Percentiles rank a stretch among this genome's conserved stretches.
These are phyloP conservation scores for Apis cerana DNA, from an alignment of 1,140 invertebrate species.

Conservation along the genomic window DNA sequence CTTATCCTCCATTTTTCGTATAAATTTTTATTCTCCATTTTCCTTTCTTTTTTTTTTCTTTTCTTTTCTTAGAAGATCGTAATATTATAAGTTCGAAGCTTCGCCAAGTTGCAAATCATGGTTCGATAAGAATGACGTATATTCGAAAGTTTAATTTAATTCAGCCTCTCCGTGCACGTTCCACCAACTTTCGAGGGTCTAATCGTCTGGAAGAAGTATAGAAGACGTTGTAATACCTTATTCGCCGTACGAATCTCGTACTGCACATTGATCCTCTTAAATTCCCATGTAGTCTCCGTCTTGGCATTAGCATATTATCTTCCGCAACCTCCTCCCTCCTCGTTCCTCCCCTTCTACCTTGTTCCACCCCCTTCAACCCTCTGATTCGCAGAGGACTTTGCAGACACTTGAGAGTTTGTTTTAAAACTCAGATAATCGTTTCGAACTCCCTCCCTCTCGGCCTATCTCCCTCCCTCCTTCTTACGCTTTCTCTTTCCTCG, in stretches of 20 bases:
- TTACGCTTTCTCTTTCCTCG: constrained; percentile 36
- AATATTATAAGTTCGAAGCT: not conserved
- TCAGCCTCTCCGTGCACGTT: constrained; percentile 32
- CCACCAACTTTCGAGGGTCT: constrained; percentile 57
- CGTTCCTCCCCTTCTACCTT: constrained; percentile 9
- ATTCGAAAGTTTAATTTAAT: constrained; percentile 61
- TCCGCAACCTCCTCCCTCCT: constrained; percentile 56
- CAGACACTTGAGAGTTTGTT: constrained; percentile 80
- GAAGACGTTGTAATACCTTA: constrained; percentile 66
- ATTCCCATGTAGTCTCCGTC: constrained; percentile 73
- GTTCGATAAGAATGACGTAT: constrained; percentile 52
- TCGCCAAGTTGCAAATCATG: not conserved
- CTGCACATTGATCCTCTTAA: constrained; percentile 77
- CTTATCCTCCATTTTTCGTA: too few species aligned
- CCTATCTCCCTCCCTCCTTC: constrained; percentile 37
- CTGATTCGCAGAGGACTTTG: constrained; percentile 75
- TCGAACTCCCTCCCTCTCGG: constrained; percentile 61
- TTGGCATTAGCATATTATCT: constrained; percentile 80
- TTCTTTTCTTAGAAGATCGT: not conserved
- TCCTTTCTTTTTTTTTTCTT: not conserved
- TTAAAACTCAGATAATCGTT: constrained; percentile 80
- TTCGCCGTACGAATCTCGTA: constrained; percentile 67
- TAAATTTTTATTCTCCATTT: too few species aligned
- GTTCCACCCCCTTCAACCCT: constrained; percentile 53
- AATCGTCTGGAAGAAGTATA: constrained; percentile 68